phyloP scores from a whole-genome alignment of 2,888 invertebrate genomes.

The Fissipunctia ypsillon region DNA sequence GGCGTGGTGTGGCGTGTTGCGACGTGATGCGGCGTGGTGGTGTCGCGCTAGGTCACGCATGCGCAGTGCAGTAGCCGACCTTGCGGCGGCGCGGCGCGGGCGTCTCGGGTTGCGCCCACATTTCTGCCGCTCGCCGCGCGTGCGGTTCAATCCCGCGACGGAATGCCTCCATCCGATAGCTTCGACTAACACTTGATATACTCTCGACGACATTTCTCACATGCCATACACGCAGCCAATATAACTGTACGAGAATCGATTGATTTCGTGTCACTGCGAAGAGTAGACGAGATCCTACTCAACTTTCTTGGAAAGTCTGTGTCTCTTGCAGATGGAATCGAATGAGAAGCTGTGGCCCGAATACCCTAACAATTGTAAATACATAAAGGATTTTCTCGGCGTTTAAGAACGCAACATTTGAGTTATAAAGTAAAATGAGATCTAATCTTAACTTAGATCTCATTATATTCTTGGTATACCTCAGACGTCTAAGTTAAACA shows the following conservation, averaged over 20 bases:
- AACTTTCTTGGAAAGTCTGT: slow-evolving; percentile 62
- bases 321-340: slow-evolving; percentile 39
- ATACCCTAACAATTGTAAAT: slow-evolving; percentile 20
- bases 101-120: slow-evolving; percentile 86
- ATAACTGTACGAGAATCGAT: slow-evolving; percentile 76
- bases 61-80: slow-evolving; percentile 89
- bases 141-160: slow-evolving; percentile 85
- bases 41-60: slow-evolving; percentile 77
- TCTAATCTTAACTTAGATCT: slow-evolving; percentile 35
- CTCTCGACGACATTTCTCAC: slow-evolving; percentile 82
- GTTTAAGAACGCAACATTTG: slow-evolving; percentile 18
- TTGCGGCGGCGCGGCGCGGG: slow-evolving; percentile 78
- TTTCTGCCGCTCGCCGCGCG: slow-evolving; percentile 87
- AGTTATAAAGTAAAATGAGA: slow-evolving; percentile 21
- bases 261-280: slow-evolving; percentile 66
- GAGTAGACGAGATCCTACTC: slow-evolving; percentile 58
- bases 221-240: slow-evolving; percentile 79
- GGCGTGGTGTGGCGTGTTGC: slow-evolving; percentile 9
- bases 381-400: slow-evolving; percentile 18
- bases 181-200: slow-evolving; percentile 84
- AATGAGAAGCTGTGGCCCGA: slow-evolving; percentile 29
- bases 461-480: slow-evolving; percentile 34
- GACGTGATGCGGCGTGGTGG: slow-evolving; percentile 17
- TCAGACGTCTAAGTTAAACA: slow-evolving; percentile 12
- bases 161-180: slow-evolving; percentile 87